Evolutionary conservation across 2,797 vertebrate species (phyloP).

Genomic region (Saxicola maurus): DNA sequence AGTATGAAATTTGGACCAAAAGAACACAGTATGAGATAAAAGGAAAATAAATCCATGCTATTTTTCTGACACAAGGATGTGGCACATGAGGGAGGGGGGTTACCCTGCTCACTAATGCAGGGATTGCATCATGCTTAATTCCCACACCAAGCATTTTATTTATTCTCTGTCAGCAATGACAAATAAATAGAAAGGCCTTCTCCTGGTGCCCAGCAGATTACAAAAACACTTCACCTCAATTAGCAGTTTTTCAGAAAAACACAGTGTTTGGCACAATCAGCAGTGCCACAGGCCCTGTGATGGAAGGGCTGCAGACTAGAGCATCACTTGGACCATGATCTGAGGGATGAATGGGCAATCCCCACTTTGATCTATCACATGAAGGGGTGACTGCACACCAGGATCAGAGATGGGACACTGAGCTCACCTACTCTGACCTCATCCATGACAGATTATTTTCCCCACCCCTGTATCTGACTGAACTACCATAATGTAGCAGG

Average conservation of each 20-base stretch:
- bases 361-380: not conserved
- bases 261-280: fast-evolving
- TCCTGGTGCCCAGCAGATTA: not conserved
- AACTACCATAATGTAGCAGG: not conserved
- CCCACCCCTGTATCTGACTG: fast-evolving
- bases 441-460: not conserved
- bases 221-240: not conserved
- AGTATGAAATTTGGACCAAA: not conserved
- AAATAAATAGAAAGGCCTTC: slow-evolving; percentile 2
- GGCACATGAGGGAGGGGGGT: not conserved
- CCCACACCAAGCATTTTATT: not conserved
- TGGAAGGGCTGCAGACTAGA: fast-evolving
- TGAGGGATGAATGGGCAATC: not conserved
- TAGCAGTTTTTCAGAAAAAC: not conserved
- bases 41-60: not conserved
- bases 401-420: not conserved
- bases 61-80: not conserved
- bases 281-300: fast-evolving
- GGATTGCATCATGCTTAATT: not conserved
- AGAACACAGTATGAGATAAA: not conserved
- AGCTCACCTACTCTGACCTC: not conserved
- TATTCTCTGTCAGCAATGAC: not conserved
- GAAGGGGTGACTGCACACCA: not conserved
- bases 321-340: fast-evolving
- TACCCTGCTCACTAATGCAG: not conserved